These are phyloP conservation scores for Listrodromus nycthemerus DNA, from an alignment of 2,888 invertebrate species.

Conservation along the genomic window DNA sequence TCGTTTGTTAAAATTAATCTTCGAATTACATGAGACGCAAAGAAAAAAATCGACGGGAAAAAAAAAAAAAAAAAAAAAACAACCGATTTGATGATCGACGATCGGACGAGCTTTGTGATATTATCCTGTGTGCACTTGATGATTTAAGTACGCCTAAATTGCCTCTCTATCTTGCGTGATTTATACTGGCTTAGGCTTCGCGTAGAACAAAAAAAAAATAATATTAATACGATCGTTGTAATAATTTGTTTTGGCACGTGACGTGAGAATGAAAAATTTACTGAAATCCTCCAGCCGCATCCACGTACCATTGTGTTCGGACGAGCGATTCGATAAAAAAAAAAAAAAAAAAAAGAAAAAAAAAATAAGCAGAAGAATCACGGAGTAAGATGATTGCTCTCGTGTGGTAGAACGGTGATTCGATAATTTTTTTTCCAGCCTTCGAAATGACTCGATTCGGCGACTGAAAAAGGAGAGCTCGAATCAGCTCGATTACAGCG, in stretches of 20 bases:
- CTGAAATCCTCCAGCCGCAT: slow-evolving; percentile 35
- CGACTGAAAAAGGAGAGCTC: not conserved
- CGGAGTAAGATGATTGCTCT: slow-evolving; percentile 39
- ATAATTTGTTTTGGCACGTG: slow-evolving; percentile 55
- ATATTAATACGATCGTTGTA: slow-evolving; percentile 6
- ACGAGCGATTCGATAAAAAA: slow-evolving; percentile 60
- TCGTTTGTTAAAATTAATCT: slow-evolving; percentile 41
- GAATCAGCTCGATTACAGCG: slow-evolving; percentile 20
- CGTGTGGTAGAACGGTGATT: slow-evolving; percentile 10
- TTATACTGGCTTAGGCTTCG: slow-evolving; percentile 63
- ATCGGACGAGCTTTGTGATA: slow-evolving; percentile 41
- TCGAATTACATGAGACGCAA: slow-evolving; percentile 13
- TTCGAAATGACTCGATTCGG: slow-evolving; percentile 7
- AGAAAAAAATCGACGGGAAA: slow-evolving; percentile 20
- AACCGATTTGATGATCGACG: slow-evolving; percentile 1
- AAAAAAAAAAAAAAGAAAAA: slow-evolving; percentile 20
- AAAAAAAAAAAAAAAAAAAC: slow-evolving; percentile 6
- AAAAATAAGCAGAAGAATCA: slow-evolving; percentile 52
- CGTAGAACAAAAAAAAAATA: slow-evolving; percentile 47
- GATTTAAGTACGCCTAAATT: slow-evolving; percentile 38
- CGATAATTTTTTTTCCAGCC: slow-evolving; percentile 20
- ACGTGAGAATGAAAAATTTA: slow-evolving; percentile 49
- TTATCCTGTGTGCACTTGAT: slow-evolving; percentile 52
- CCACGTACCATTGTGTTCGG: slow-evolving; percentile 41
- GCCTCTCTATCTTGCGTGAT: slow-evolving; percentile 57